Conservation (phyloP, 2,888 invertebrate species). For the Netelia inedita region DNA sequence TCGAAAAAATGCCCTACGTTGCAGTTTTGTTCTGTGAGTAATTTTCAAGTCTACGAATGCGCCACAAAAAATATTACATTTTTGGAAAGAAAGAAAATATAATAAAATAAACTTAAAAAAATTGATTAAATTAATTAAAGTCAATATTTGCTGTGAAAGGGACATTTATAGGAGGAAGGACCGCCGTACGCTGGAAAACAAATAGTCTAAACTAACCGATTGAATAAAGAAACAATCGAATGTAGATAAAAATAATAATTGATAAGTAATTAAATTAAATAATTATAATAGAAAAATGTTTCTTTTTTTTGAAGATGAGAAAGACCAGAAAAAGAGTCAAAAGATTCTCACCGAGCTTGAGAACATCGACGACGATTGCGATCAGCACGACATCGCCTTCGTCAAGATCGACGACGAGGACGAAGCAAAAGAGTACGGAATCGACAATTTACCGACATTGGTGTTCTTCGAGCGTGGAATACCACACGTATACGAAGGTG, state of each 20-base stretch:
- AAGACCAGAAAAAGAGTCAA: slow-evolving; percentile 95
- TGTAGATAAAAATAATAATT: background rate
- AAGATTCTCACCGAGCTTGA: slow-evolving; percentile 94
- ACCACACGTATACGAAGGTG: slow-evolving; percentile 88
- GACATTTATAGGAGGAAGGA: no score
- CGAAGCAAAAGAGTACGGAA: slow-evolving; percentile 96
- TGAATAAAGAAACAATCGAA: no score
- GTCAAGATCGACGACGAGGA: slow-evolving; percentile 96
- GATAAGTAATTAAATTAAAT: background rate
- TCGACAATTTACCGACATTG: slow-evolving; percentile 93
- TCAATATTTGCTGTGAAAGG: no score
- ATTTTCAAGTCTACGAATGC: slow-evolving; percentile 5
- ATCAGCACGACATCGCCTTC: slow-evolving; percentile 95
- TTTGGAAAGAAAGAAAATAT: background rate
- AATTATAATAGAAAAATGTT: slow-evolving; percentile 44
- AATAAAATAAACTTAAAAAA: background rate
- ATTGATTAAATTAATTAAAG: background rate
- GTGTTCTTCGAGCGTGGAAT: slow-evolving; percentile 90
- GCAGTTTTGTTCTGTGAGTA: slow-evolving; percentile 96
- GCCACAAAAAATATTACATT: background rate
- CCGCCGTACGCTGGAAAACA: no score
- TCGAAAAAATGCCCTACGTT: slow-evolving; percentile 94
- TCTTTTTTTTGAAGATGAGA: slow-evolving; percentile 91
- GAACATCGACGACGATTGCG: slow-evolving; percentile 97
- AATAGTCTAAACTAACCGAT: no score